Conservation (phyloP, 2,797 vertebrate species). For the Danio tinwini region DNA sequence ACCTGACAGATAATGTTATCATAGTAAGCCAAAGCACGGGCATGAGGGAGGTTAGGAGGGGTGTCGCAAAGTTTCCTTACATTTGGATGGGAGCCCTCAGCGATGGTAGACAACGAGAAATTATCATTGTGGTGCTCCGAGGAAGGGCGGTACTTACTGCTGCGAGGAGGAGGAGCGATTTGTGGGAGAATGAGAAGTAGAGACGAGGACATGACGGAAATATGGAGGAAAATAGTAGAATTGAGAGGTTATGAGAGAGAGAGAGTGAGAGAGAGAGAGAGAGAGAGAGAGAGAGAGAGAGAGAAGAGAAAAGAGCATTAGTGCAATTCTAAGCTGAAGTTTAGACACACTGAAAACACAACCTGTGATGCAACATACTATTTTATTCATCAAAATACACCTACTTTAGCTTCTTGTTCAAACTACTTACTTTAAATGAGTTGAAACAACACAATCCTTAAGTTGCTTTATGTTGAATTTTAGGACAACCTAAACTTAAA, state of each 20-base stretch:
- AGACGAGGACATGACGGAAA: conserved; percentile 2
- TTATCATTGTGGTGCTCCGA: conserved; percentile 99
- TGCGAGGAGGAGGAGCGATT: conserved; percentile 51
- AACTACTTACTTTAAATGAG: no score
- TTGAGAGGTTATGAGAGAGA: conserved; percentile 17
- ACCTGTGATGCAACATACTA: conserved; percentile 72
- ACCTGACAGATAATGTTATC: conserved; percentile 94
- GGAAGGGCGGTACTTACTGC: conserved; percentile 92
- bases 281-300: conserved; percentile 18
- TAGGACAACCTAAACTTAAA: no score
- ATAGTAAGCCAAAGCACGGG: conserved; percentile 91
- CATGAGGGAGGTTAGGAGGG: conserved; percentile 87
- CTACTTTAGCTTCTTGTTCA: no score
- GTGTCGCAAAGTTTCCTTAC: conserved; percentile 92
- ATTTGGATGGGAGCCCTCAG: conserved; percentile 98
- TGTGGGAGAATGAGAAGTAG: not conserved
- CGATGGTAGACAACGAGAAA: conserved; percentile 99
- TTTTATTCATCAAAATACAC: not conserved
- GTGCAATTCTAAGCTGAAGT: conserved; percentile 43
- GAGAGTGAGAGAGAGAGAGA: conserved; percentile 5
- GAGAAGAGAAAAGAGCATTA: conserved; percentile 42
- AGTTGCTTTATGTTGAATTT: no score
- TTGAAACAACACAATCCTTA: no score
- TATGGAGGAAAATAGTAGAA: conserved; percentile 1
- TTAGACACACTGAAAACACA: conserved; percentile 42